Base-by-base conservation (phyloP, 1,140 invertebrate species). In the Berghia stephanieae region DNA sequence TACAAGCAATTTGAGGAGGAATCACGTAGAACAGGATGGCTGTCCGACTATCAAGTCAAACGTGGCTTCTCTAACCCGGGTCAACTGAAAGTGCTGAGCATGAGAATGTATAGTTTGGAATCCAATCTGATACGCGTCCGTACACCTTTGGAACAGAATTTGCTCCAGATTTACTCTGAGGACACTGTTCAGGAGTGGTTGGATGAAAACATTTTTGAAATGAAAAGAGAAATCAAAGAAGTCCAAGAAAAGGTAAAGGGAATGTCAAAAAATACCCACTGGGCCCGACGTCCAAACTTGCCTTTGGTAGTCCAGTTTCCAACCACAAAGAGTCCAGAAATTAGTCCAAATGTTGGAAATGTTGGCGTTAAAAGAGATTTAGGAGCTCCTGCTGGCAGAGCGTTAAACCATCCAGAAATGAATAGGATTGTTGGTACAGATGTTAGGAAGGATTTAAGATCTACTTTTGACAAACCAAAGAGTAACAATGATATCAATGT, bases 51-150 rank as follows among this genome's bases (percentile, higher is more conserved):
- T 49, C 78, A 84, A 60, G 40, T 84, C 6, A 72, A 70, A 24
- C 79, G 80, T n/a, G 55, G 72, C 10, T 83, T 82, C 52, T 78
- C 79, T 34, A 84, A 67, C 71, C 83, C 83, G 16, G 79, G 79
- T 8, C 80, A 80, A 31, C 57, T 81, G 69, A 78, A 60, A 21
- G 55, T 71, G 27, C 67, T 82, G 16, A 38, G 6, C 16, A 70
- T 46, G 18, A 63, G 63, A 49, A 44, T 82, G 21, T 57, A 3
- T 34, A 57, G 43, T 21, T 24, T 60, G 43, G 31, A 2, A 8
- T 43, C 31, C 43, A 21, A 18, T 16, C 43, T 36, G 21, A 18
- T 6, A 4, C 24, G 42, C 38, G 10, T 70, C n/a, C 43, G 31
- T 4, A 31, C 27, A n/a, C 34, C 63, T 34, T 21, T 77, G 49